Percentiles rank a stretch among this genome's conserved stretches.
Evolutionary conservation across 2,113 vertebrate genomes (phyloP).

Genomic region (Hystrix brachyura): DNA sequence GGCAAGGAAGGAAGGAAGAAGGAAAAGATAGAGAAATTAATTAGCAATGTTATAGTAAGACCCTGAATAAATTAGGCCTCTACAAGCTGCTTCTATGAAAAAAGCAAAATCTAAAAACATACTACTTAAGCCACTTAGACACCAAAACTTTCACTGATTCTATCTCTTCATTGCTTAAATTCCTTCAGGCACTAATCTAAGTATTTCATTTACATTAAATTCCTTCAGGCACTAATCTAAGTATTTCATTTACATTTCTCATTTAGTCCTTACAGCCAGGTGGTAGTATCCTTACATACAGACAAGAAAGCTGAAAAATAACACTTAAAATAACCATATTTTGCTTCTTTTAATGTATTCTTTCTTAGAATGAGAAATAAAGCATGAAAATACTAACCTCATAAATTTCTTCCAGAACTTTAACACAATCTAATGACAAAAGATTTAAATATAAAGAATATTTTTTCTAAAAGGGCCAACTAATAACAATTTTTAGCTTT

Average conservation of each 20-base stretch:
- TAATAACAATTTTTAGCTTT: conserved; percentile 31
- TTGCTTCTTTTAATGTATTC: not conserved
- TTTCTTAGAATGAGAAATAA: conserved; percentile 40
- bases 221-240: not conserved
- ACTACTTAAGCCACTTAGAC: conserved; percentile 8
- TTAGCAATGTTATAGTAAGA: conserved; percentile 13
- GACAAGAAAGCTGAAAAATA: conserved; percentile 27
- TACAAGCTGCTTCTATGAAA: not conserved
- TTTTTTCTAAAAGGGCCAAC: conserved; percentile 28
- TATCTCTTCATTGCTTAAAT: conserved; percentile 23
- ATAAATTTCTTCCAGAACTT: conserved; percentile 18
- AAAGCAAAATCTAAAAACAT: conserved; percentile 35
- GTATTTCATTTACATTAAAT: conserved; percentile 48
- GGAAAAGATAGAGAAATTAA: not conserved
- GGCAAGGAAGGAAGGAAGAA: not conserved
- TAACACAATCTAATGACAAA: conserved; percentile 43
- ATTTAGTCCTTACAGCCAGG: not conserved
- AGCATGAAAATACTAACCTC: conserved; percentile 37
- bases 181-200: not conserved
- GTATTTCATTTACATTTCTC: conserved; percentile 44
- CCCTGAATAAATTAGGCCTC: not conserved
- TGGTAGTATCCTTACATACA: not conserved
- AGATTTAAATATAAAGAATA: conserved; percentile 26
- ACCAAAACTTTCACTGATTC: conserved; percentile 16
- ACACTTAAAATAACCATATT: not conserved